Percentiles rank a stretch among this genome's conserved stretches.
Evolutionary conservation across 2,797 vertebrate species (phyloP).

Genomic region (Jordanella pulchra): DNA sequence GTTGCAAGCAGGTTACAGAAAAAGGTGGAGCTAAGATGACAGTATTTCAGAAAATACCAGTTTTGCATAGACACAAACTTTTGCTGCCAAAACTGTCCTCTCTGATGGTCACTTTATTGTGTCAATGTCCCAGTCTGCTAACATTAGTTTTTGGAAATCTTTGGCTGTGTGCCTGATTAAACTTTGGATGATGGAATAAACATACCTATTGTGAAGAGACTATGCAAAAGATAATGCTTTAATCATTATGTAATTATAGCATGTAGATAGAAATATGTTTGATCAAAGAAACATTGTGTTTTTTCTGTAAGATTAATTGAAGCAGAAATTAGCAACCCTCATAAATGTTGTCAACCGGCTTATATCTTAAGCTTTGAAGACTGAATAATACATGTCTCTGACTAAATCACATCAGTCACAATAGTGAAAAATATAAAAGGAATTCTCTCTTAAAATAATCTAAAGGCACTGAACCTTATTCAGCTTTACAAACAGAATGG

Average conservation of each 20-base stretch:
- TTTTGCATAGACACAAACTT: too few species aligned
- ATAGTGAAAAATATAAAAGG: neutral
- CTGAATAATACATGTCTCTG: neutral
- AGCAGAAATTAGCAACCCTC: too few species aligned
- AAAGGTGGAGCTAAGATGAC: too few species aligned
- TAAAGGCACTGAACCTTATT: slow-evolving; percentile 62
- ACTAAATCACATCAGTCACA: neutral
- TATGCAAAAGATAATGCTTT: neutral
- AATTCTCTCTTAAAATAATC: slow-evolving; percentile 1
- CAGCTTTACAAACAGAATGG: slow-evolving; percentile 8
- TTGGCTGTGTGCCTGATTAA: neutral
- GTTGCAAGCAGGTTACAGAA: too few species aligned
- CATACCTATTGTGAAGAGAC: neutral
- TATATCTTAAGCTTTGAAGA: neutral
- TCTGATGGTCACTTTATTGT: neutral
- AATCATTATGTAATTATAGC: too few species aligned
- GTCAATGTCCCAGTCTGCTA: neutral
- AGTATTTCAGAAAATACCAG: too few species aligned
- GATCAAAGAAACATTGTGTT: too few species aligned
- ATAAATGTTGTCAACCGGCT: neutral
- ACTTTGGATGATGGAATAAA: neutral
- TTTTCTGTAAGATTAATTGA: too few species aligned
- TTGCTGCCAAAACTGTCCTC: neutral
- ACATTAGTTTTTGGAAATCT: neutral
- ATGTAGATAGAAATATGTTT: neutral